Evolutionary conservation across 2,888 invertebrate species (phyloP), one percentile per base, ranked within the genome.

Genomic region (Bembecia ichneumoniformis): DNA sequence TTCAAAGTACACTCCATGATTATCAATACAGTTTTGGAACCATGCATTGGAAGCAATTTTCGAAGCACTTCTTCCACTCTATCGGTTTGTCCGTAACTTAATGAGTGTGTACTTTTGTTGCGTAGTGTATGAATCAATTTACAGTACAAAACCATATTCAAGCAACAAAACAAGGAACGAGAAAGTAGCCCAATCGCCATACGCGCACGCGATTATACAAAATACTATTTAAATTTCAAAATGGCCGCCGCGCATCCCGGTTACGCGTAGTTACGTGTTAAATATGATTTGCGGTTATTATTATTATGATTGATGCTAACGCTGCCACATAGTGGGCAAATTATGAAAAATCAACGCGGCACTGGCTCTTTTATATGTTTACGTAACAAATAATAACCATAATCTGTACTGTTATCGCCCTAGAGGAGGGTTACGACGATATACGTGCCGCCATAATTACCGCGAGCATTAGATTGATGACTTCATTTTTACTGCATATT

Each of bases 81-180:
- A n/a, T n/a, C n/a, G n/a, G 20, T 20, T 5, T 20, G 5, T 28
- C 20, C 20, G 20, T 28, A 28, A 28, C 20, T 5, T 28, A 28
- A 28, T 28, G 20, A 28, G 28, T 28, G 28, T 7, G 28, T 28
- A 28, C 9, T 9, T 28, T 28, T 28, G 28, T 28, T 28, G 28
- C 9, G 28, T 2, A 28, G 7, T 28, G 9, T 28, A 28, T 28
- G 7, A 28, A 28, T 28, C 28, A 28, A 28, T 28, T 28, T 28
- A 28, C 28, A 28, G 15, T 44, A 44, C 9, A 13, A 9, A 11
- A 15, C 17, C 4, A 44, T 15, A 52, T 68, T 73, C 71, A 65
- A 63, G 64, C 70, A 71, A 70, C 57, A 68, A 63, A 60, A 63
- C 59, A 58, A 58, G 62, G 56, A 59, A 56, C 58, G 57, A 59